phyloP scores from a whole-genome alignment of 35 echinoderm and acorn worm genomes.

The Ptychodera flava region DNA sequence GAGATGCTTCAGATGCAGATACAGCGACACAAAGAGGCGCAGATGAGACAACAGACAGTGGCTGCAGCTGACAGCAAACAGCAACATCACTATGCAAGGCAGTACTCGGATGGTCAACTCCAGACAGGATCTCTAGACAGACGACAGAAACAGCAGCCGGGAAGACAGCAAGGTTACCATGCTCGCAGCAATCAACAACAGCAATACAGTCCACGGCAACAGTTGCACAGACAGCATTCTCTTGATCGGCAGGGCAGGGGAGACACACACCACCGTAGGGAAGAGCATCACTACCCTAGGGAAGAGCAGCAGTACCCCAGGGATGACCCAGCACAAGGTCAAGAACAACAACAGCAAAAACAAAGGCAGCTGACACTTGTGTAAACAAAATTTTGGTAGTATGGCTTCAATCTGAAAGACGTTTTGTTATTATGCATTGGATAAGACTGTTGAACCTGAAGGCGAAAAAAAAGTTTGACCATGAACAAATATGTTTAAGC shows the following conservation, averaged over 20 bases:
- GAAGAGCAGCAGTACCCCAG: not conserved
- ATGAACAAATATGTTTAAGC: too few species aligned
- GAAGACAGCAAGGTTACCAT: not conserved
- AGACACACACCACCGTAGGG: not conserved
- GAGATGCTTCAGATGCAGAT: not conserved
- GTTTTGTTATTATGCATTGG: too few species aligned
- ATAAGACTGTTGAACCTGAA: too few species aligned
- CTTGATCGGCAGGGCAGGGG: not conserved
- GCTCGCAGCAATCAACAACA: not conserved
- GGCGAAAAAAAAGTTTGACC: too few species aligned
- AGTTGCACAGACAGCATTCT: not conserved
- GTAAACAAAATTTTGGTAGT: too few species aligned
- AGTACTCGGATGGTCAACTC: not conserved
- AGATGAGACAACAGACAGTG: too few species aligned
- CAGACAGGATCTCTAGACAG: not conserved
- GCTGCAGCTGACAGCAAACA: too few species aligned
- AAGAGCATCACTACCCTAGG: not conserved
- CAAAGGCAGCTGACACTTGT: not conserved
- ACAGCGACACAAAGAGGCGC: not conserved
- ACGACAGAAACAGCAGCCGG: not conserved
- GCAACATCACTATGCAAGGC: not conserved
- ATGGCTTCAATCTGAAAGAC: too few species aligned
- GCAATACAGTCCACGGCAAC: not conserved
- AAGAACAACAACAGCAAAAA: not conserved
- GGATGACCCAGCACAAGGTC: too few species aligned